A percentile compares a stretch with the other conserved stretches of the same genome.
Evolutionary conservation across 2,113 vertebrate species (phyloP).

Genomic region (Dolichotis patagonum): DNA sequence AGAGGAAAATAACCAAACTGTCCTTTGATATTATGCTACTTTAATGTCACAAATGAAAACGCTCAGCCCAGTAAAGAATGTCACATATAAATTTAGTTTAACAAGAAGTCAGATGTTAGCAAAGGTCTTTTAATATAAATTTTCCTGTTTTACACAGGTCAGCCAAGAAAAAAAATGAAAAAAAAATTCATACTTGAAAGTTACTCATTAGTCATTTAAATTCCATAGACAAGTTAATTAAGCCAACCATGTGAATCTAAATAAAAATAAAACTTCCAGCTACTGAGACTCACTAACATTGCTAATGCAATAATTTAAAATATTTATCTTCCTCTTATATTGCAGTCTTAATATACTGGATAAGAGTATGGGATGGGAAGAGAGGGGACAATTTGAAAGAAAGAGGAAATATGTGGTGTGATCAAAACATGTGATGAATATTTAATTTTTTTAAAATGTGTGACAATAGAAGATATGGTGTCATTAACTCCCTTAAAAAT

Average conservation of each 20-base stretch:
- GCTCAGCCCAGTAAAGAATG: slow-evolving; percentile 7
- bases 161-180: neutral
- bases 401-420: neutral
- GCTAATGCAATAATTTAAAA: neutral
- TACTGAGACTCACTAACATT: neutral
- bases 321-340: neutral
- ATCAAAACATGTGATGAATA: neutral
- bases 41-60: slow-evolving; percentile 50
- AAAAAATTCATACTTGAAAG: neutral
- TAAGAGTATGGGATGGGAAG: neutral
- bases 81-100: slow-evolving; percentile 41
- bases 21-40: neutral
- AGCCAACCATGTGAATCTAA: neutral
- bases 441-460: neutral
- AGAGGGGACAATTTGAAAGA: neutral
- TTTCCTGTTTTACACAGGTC: neutral
- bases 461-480: neutral
- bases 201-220: neutral
- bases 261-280: neutral
- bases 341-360: neutral
- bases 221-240: neutral
- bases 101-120: neutral
- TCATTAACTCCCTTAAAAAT: neutral
- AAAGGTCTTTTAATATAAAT: slow-evolving; percentile 70
- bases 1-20: slow-evolving; percentile 36